phyloP scores from a whole-genome alignment of 2,113 vertebrate genomes.

The Balaeniceps rex region DNA sequence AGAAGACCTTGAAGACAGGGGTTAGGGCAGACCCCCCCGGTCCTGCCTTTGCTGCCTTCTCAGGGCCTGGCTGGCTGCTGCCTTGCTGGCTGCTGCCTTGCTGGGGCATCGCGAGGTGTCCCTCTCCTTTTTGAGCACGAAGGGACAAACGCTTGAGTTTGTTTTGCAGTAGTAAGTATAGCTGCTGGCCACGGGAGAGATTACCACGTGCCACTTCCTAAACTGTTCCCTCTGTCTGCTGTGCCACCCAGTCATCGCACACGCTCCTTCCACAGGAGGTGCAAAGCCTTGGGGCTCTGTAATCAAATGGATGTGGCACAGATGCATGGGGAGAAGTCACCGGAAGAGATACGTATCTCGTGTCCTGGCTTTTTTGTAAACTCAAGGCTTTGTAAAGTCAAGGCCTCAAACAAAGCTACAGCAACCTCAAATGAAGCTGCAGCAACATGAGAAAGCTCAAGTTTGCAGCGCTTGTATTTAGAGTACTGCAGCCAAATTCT shows the following conservation, averaged over 20 bases:
- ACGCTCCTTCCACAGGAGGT: background rate
- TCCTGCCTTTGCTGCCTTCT: background rate
- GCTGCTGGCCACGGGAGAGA: background rate
- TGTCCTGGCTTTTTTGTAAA: background rate
- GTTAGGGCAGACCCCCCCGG: background rate
- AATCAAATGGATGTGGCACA: accelerated
- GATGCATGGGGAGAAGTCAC: background rate
- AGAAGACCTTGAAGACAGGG: background rate
- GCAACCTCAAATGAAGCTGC: background rate
- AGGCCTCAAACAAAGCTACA: background rate
- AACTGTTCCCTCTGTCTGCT: background rate
- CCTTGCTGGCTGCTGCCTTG: background rate
- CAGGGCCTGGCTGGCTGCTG: background rate
- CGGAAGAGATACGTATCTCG: accelerated
- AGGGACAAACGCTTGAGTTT: background rate
- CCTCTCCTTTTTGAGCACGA: background rate
- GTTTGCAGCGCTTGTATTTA: background rate
- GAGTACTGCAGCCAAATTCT: background rate
- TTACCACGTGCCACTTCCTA: background rate
- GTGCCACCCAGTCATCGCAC: background rate
- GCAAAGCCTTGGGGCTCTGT: background rate
- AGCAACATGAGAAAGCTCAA: background rate
- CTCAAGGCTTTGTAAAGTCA: background rate
- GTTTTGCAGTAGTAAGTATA: background rate
- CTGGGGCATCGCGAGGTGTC: background rate